Evolutionary conservation across 2,888 invertebrate species (phyloP).

Genomic region (Lymantria dispar): DNA sequence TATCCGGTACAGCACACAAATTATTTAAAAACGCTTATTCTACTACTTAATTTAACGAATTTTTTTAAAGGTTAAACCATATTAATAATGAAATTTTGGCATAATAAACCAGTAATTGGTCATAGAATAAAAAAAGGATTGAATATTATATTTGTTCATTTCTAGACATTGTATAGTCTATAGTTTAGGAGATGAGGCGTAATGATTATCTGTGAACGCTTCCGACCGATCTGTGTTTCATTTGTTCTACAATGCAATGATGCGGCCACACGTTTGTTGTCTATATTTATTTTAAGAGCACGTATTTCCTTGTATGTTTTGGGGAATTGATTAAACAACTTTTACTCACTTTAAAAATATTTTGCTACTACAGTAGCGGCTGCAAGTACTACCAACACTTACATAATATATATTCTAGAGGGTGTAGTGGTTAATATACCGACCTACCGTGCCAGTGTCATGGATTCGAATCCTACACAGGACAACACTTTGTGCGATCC

Average conservation of each 20-base stretch:
- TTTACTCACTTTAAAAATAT: too few species aligned
- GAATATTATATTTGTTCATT: neutral
- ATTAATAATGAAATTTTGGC: neutral
- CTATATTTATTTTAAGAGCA: slow-evolving; percentile 7
- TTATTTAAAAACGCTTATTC: too few species aligned
- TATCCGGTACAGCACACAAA: too few species aligned
- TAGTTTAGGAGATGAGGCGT: slow-evolving; percentile 51
- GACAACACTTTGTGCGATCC: too few species aligned
- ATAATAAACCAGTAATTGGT: neutral
- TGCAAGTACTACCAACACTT: too few species aligned
- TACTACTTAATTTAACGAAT: too few species aligned
- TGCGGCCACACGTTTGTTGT: slow-evolving; percentile 43
- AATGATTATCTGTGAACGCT: slow-evolving; percentile 58
- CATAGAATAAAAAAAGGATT: neutral
- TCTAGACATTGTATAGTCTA: slow-evolving; percentile 26
- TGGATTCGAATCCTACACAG: too few species aligned
- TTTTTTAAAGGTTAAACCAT: neutral
- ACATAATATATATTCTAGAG: too few species aligned
- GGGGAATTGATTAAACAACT: neutral
- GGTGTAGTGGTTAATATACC: too few species aligned
- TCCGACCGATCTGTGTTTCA: slow-evolving; percentile 38
- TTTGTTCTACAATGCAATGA: slow-evolving; percentile 54
- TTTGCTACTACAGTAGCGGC: too few species aligned
- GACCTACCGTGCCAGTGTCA: too few species aligned
- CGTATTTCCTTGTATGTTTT: neutral